Conservation (phyloP, 2,797 vertebrate genomes). For the Saxicola maurus region DNA sequence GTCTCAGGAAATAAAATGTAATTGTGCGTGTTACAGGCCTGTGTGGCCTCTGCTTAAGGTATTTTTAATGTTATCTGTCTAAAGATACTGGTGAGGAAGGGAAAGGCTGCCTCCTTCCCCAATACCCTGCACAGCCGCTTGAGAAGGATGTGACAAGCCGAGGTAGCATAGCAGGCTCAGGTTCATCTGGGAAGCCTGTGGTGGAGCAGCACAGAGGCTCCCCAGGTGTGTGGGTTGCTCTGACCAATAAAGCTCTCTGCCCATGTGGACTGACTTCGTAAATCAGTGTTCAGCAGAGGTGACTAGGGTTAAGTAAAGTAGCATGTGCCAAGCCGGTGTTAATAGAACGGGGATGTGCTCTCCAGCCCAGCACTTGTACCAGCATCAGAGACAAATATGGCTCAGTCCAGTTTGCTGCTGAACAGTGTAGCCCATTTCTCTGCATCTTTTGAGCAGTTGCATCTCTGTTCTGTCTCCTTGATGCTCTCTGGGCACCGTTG, state of each 20-base stretch:
- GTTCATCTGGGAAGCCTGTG: background rate
- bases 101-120: background rate
- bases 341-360: background rate
- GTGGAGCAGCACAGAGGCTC: background rate
- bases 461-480: accelerated
- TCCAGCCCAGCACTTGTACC: background rate
- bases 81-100: background rate
- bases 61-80: background rate
- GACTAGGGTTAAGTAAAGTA: background rate
- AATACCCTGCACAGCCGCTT: accelerated
- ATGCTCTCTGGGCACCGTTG: background rate
- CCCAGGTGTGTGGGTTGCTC: background rate
- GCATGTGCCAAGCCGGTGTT: accelerated
- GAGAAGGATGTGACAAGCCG: background rate
- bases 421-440: background rate
- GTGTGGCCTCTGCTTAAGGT: background rate
- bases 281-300: background rate
- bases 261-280: accelerated
- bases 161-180: background rate
- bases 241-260: background rate
- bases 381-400: background rate
- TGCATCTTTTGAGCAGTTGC: background rate
- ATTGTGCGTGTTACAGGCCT: background rate
- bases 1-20: background rate
- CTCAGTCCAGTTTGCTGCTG: background rate